Evolutionary conservation across 2,797 vertebrate species (phyloP), one percentile per base, ranked within the genome.

Genomic region (Octomys mimax): DNA sequence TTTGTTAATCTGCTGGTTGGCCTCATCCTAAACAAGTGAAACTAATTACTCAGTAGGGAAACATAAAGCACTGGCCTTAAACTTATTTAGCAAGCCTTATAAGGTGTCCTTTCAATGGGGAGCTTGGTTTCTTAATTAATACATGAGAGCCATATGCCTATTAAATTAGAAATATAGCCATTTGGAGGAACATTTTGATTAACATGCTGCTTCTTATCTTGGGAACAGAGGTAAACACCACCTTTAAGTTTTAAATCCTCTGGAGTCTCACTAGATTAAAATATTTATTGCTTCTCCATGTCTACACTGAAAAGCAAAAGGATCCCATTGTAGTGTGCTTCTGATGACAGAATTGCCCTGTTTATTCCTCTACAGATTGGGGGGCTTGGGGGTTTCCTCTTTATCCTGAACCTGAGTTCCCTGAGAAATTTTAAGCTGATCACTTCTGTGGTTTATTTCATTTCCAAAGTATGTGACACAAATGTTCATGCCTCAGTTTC

Each of bases 101-200:
- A 94, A 89, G 82, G 33, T 95, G 79, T 86, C 86, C 79, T 97
- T 93, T 97, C 91, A 97, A 98, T 97, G 6, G 81, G 89, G 82
- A 96, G 97, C 71, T 95, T 96, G 66, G 84, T 97, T 82, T 97
- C 96, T 79, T 98, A 98, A 98, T 98, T 98, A 97, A 95, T 73
- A 97, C 4, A 68, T 4, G 70, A 95, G 77, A 97, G 75, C 0
- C 1, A 81, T 57, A 64, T 96, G 90, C 89, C 79, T 96, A 94
- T 92, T 97, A 96, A 96, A 96, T 95, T 90, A 91, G 92, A 98
- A 96, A 92, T 80, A 78, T 0, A 97, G 66, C n/a, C 78, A 93
- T 95, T 95, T 92, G 73, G 93, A 96, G 89, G 39, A 82, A 91
- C 93, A 93, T 91, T 96, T 89, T 64, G 39, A 73, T 92, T 28